Evolutionary conservation across 2,888 invertebrate genomes (phyloP), one percentile per base, ranked within the genome.

Genomic region (Busseola fusca): DNA sequence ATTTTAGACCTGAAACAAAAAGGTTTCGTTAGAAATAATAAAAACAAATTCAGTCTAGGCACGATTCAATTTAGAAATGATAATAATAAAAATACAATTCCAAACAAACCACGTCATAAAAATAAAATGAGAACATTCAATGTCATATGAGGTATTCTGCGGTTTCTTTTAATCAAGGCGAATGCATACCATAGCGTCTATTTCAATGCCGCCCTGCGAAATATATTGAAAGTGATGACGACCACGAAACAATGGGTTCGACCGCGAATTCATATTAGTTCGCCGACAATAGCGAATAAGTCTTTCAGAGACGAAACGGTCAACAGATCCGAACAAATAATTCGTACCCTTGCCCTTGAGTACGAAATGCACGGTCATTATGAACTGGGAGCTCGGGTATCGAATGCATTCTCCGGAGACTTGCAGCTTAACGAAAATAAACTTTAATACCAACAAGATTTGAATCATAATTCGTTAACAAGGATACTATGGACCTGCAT

Each of bases 331-430:
- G 87, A 89, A 88, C 87, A 87, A 90, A 90, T 88, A 88, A 88
- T 91, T 91, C 86, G 92, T 93, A 93, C 93, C 92, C 92, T 92
- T 93, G 94, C 93, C 94, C 94, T 95, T 95, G 94, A 88, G 88
- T 89, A 87, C 88, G 83, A 94, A 94, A 93, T 92, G 93, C 93
- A 93, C 93, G 92, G 91, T 91, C 93, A 91, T 92, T 90, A 89
- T 84, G 86, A 91, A 89, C 90, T 84, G 89, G 86, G 88, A 87
- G 88, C 89, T 89, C 90, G 87, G 87, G 86, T 90, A 88, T 90
- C 90, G 87, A 89, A 90, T 91, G 91, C 92, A 91, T 88, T 91
- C 87, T 88, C 78, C 85, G 80, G 77, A 84, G 69, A 81, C 54
- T 42, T 42, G 30, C 57, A 58, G 60, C 30, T 81, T 72, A 64